Evolutionary conservation across 2,888 invertebrate species (phyloP), one percentile per base, ranked within the genome.

Genomic region (Eustalomyia histrio): DNA sequence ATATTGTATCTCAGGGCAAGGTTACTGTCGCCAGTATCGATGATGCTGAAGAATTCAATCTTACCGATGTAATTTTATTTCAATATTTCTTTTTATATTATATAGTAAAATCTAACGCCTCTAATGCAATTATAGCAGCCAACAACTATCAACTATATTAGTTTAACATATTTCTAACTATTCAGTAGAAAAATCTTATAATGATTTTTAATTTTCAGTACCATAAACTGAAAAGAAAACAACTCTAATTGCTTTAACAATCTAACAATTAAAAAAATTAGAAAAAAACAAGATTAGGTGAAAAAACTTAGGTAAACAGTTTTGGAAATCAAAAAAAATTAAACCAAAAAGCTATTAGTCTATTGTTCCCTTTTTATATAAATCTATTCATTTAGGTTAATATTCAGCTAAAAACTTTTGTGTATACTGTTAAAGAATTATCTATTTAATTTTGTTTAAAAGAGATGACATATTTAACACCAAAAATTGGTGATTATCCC

Each of bases 1-100:
- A 94, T 93, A 97, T 96, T 94, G 94, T 97, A 91, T 94, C 97
- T 91, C 98, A 98, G 93, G 98, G 98, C 92, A 97, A 97, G 93
- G 94, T 94, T 87, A 95, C 96, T 87, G 97, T 98, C 90, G 96
- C 97, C 89, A 94, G 94, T 92, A 95, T 98, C 90, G 97, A 98
- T 92, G 98, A 98, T 92, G 94, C 93, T 88, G 97, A 97, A 92
- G 97, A 98, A 93, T 94, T 95, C 93, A 85, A 83, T 84, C 92
- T 95, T 90, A 96, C 96, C 88, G 95, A 96, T 92, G 96, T 96
- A 95, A 95, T 89, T 80, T 29, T 39, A 57, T 68, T 65, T 64
- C n/a, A 47, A 47, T 39, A 47, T 76, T 9, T 63, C 55, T 72
- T 75, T 65, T 69, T 57, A 43, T 55, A 63, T 57, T n/a, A 17